These are phyloP conservation scores for Agelastica alni DNA, from an alignment of 2,888 invertebrate genomes.

Conservation along the genomic window DNA sequence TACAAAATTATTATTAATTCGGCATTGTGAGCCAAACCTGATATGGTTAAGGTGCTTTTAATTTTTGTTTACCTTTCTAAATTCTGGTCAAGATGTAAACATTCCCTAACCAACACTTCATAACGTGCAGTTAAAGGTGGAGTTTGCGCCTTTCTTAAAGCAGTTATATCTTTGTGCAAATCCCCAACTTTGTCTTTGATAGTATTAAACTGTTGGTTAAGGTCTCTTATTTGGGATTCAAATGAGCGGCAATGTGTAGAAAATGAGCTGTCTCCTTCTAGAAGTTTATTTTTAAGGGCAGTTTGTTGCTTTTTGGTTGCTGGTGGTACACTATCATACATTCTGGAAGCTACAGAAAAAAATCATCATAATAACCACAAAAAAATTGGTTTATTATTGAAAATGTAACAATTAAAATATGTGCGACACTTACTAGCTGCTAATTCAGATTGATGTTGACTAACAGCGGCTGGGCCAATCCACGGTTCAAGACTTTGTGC, in stretches of 20 bases:
- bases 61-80: conserved; percentile 59
- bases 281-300: conserved; percentile 52
- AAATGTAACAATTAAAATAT: background rate
- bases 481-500: conserved; percentile 66
- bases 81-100: conserved; percentile 64
- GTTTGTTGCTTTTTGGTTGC: conserved; percentile 54
- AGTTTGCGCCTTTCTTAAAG: conserved; percentile 60
- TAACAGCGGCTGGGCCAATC: conserved; percentile 58
- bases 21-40: too few relatives aligned
- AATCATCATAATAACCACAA: background rate
- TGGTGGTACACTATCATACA: conserved; percentile 52
- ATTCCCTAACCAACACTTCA: conserved; percentile 63
- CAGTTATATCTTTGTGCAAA: conserved; percentile 68
- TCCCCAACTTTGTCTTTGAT: conserved; percentile 70
- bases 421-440: conserved; percentile 49
- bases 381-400: background rate
- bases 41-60: too few relatives aligned
- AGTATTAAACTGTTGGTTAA: conserved; percentile 64
- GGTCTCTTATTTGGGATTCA: conserved; percentile 63
- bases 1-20: too few relatives aligned
- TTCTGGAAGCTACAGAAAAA: conserved; percentile 44
- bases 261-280: conserved; percentile 64
- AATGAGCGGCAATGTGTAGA: conserved; percentile 67
- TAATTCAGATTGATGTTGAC: conserved; percentile 54
- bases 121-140: conserved; percentile 56